Evolutionary conservation across 1,140 invertebrate species (phyloP).

Genomic region (Drosophila repleta): DNA sequence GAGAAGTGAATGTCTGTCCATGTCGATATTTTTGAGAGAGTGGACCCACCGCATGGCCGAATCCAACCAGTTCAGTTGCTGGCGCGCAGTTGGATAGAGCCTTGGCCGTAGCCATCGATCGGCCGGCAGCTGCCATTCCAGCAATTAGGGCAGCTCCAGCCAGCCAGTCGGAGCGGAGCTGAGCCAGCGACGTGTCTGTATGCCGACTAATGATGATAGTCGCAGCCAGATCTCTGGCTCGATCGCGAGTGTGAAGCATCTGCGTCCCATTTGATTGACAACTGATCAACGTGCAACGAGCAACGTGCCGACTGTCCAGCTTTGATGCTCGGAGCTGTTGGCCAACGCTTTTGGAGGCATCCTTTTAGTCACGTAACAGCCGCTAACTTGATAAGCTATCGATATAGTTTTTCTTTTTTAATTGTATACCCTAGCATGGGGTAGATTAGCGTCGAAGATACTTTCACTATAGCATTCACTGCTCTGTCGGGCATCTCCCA

Average conservation of each 20-base stretch:
- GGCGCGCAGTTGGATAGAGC: conserved; percentile 50
- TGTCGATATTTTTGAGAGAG: conserved; percentile 25
- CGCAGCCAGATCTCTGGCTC: conserved; percentile 16
- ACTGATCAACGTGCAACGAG: conserved; percentile 66
- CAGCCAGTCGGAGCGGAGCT: neutral
- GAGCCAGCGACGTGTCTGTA: conserved; percentile 56
- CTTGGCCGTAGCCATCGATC: conserved; percentile 50
- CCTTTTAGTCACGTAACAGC: conserved; percentile 3
- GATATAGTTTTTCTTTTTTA: neutral
- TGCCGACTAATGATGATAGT: conserved; percentile 78
- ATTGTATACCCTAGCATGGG: neutral
- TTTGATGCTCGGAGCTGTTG: neutral
- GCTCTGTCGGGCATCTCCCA: neutral
- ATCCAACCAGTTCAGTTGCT: conserved; percentile 75
- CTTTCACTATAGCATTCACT: too few relatives aligned
- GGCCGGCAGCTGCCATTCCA: conserved; percentile 61
- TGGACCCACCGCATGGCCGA: conserved; percentile 60
- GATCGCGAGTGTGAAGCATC: conserved; percentile 73
- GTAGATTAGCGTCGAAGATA: neutral
- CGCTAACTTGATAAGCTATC: conserved; percentile 52
- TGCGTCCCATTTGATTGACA: conserved; percentile 75
- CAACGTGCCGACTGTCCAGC: conserved; percentile 35
- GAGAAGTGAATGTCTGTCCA: conserved; percentile 33
- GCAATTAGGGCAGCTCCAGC: conserved; percentile 33
- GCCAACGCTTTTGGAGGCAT: conserved; percentile 10